A percentile compares a stretch with the other conserved stretches of the same genome.
Evolutionary conservation across 1,140 invertebrate species (phyloP).

Genomic region (Saccostrea glomerata): DNA sequence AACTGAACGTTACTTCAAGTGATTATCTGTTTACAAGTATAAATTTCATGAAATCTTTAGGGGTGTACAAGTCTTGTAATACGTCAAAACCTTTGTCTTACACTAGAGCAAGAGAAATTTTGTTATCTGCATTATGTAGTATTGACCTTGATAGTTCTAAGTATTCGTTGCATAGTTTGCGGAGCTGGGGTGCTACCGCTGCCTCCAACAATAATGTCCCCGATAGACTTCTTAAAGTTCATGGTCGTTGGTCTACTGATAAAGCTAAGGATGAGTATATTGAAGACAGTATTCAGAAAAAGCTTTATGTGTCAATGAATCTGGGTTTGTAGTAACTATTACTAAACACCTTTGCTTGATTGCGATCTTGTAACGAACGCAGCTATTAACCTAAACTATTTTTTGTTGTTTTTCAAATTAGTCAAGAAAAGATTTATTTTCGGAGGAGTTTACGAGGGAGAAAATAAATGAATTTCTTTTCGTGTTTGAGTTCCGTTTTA

Average conservation of each 20-base stretch:
- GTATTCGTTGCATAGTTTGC: conserved; percentile 44
- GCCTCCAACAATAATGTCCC: conserved; percentile 21
- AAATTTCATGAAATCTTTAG: conserved; percentile 14
- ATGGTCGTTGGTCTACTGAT: conserved; percentile 45
- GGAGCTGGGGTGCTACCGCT: conserved; percentile 31
- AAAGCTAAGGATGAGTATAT: conserved; percentile 47
- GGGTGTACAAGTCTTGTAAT: conserved; percentile 4
- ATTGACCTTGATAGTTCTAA: conserved; percentile 19
- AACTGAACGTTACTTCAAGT: neutral
- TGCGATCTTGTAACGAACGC: conserved; percentile 46
- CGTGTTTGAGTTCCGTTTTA: neutral
- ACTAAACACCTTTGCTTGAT: neutral
- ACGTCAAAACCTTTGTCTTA: conserved; percentile 35
- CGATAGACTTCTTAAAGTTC: conserved; percentile 37
- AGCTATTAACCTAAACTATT: conserved; percentile 8
- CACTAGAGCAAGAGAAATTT: conserved; percentile 42
- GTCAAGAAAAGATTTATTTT: conserved; percentile 47
- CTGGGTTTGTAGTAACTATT: neutral
- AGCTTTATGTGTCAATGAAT: conserved; percentile 38
- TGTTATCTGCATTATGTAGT: neutral
- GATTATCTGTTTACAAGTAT: conserved; percentile 44
- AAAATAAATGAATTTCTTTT: conserved; percentile 29
- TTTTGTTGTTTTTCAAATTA: conserved; percentile 35
- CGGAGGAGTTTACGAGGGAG: conserved; percentile 46
- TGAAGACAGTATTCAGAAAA: conserved; percentile 32